These are phyloP conservation scores for Hydrolagus colliei DNA, from an alignment of 2,797 vertebrate species.

Conservation along the genomic window DNA sequence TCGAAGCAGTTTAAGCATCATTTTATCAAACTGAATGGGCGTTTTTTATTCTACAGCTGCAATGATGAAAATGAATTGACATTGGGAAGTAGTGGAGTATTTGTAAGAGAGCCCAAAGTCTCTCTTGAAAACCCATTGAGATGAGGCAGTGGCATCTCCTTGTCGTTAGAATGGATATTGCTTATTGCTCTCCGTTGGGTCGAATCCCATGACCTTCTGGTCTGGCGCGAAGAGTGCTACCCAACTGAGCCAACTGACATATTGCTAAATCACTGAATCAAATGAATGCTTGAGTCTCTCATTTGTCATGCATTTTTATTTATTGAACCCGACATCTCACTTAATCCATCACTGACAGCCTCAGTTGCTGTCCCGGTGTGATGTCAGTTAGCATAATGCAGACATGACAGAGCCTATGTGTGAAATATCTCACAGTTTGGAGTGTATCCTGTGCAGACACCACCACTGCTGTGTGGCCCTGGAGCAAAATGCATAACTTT, in stretches of 20 bases:
- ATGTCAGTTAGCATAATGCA: constrained; percentile 37
- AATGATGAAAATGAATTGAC: background rate
- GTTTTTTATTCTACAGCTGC: background rate
- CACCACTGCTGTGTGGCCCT: background rate
- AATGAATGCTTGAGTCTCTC: constrained; percentile 5
- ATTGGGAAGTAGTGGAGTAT: background rate
- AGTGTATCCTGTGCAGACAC: constrained; percentile 34
- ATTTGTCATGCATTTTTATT: constrained; percentile 28
- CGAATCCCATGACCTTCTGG: background rate
- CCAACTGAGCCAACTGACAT: constrained; percentile 8
- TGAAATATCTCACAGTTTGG: constrained; percentile 38
- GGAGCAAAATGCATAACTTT: constrained; percentile 22
- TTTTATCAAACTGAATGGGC: background rate
- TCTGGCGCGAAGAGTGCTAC: background rate
- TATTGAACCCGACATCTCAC: constrained; percentile 23
- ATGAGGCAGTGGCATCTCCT: background rate
- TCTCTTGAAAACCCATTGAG: background rate
- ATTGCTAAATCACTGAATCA: constrained; percentile 25
- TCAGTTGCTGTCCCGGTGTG: constrained; percentile 30
- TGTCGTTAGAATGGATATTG: background rate
- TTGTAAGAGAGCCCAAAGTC: background rate
- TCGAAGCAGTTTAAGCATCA: background rate
- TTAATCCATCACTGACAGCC: constrained; percentile 21
- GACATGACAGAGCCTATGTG: constrained; percentile 28
- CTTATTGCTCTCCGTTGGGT: background rate